phyloP scores from a whole-genome alignment of 2,113 vertebrate genomes.

The Heliornis fulica region DNA sequence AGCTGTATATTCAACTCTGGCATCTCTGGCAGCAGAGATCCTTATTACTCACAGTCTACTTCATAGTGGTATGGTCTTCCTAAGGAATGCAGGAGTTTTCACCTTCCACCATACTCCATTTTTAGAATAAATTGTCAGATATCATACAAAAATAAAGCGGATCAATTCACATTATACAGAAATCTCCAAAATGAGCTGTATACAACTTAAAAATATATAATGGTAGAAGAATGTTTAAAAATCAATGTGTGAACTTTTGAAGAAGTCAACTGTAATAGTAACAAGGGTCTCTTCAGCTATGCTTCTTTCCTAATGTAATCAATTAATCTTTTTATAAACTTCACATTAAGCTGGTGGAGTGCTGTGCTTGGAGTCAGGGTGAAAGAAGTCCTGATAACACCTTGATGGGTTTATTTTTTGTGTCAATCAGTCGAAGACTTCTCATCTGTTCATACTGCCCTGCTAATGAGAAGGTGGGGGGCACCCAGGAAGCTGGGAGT shows the following conservation, averaged over 20 bases:
- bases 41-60: neutral
- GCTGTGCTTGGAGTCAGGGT: too few relatives aligned
- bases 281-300: neutral
- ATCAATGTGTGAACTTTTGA: neutral
- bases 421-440: too few relatives aligned
- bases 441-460: too few relatives aligned
- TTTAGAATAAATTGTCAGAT: neutral
- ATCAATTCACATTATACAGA: neutral
- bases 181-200: neutral
- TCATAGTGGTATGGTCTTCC: neutral
- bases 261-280: neutral
- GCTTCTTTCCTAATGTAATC: neutral
- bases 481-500: too few relatives aligned
- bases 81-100: neutral
- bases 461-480: too few relatives aligned
- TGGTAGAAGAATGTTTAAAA: neutral
- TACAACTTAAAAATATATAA: neutral
- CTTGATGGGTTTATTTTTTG: too few relatives aligned
- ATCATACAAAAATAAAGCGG: neutral
- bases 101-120: neutral
- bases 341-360: too few relatives aligned
- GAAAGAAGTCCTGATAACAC: too few relatives aligned
- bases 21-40: neutral
- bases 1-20: neutral
- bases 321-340: neutral